phyloP scores from a whole-genome alignment of 64 coral and sea anemone species.

The Actinia tenebrosa region DNA sequence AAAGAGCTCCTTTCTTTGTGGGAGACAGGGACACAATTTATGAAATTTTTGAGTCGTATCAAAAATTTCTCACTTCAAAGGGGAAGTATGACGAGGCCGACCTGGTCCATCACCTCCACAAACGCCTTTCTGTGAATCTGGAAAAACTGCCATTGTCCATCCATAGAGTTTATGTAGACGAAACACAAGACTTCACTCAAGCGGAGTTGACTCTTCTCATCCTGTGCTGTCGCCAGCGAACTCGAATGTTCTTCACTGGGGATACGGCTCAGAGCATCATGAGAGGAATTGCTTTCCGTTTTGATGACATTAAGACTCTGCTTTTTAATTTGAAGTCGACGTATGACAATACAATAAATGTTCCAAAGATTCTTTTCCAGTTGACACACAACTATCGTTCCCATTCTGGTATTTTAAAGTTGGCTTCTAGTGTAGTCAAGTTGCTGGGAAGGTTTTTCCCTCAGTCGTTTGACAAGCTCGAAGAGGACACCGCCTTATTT shows the following conservation, averaged over 20 bases:
- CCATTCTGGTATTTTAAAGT: slow-evolving; percentile 79
- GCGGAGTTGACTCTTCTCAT: slow-evolving; percentile 84
- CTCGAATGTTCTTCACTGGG: slow-evolving; percentile 89
- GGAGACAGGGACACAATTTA: slow-evolving; percentile 59
- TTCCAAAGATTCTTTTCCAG: slow-evolving; percentile 74
- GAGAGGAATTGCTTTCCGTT: slow-evolving; percentile 91
- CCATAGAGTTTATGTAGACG: slow-evolving; percentile 85
- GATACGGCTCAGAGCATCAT: slow-evolving; percentile 95
- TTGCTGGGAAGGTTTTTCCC: slow-evolving; percentile 74
- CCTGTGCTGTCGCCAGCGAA: slow-evolving; percentile 66
- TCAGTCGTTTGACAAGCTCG: slow-evolving; percentile 82
- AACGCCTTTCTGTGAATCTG: slow-evolving; percentile 13
- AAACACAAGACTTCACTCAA: slow-evolving; percentile 98
- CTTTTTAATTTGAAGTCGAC: slow-evolving; percentile 63
- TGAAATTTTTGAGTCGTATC: slow-evolving; percentile 53
- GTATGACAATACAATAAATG: slow-evolving; percentile 37
- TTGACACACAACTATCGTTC: slow-evolving; percentile 93
- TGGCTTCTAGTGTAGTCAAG: slow-evolving; percentile 82
- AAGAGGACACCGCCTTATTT: slow-evolving; percentile 83
- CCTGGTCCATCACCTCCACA: slow-evolving; percentile 47
- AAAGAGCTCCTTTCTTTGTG: slow-evolving; percentile 68
- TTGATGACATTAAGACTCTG: slow-evolving; percentile 84
- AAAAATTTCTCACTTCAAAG: slow-evolving; percentile 7
- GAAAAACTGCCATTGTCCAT: slow-evolving; percentile 55
- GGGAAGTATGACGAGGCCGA: slow-evolving; percentile 85